These are phyloP conservation scores for Trissoscelio sp. DNA, from an alignment of 2,888 invertebrate species.

Conservation along the genomic window DNA sequence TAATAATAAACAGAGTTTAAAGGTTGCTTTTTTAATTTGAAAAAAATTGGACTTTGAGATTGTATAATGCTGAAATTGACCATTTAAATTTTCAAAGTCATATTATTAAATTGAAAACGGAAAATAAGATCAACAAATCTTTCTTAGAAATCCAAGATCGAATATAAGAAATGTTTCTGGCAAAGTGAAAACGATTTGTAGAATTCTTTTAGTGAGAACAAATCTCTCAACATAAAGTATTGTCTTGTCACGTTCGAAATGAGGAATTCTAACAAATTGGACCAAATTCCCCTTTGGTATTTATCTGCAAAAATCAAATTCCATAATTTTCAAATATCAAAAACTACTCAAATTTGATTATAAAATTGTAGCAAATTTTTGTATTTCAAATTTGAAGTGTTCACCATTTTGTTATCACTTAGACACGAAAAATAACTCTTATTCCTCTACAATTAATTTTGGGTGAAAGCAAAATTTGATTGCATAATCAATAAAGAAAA, in stretches of 20 bases:
- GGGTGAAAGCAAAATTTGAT: neutral
- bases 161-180: conserved; percentile 31
- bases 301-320: neutral
- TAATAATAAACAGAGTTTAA: too few relatives aligned
- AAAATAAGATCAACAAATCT: too few relatives aligned
- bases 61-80: too few relatives aligned
- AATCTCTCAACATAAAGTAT: conserved; percentile 51
- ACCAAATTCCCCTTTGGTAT: conserved; percentile 15
- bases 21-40: too few relatives aligned
- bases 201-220: conserved; percentile 56
- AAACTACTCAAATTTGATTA: neutral
- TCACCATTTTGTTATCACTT: too few relatives aligned
- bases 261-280: conserved; percentile 40
- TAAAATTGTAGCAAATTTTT: too few relatives aligned
- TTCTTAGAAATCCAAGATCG: too few relatives aligned
- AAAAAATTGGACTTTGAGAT: too few relatives aligned
- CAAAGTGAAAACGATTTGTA: conserved; percentile 54
- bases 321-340: neutral
- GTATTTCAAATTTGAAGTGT: too few relatives aligned
- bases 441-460: neutral
- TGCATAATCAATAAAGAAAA: neutral
- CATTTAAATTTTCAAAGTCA: too few relatives aligned
- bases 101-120: too few relatives aligned
- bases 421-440: neutral
- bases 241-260: conserved; percentile 54